A percentile compares a stretch with the other conserved stretches of the same genome.
Evolutionary conservation across 2,113 vertebrate species (phyloP).

Genomic region (Synchiropus splendidus): DNA sequence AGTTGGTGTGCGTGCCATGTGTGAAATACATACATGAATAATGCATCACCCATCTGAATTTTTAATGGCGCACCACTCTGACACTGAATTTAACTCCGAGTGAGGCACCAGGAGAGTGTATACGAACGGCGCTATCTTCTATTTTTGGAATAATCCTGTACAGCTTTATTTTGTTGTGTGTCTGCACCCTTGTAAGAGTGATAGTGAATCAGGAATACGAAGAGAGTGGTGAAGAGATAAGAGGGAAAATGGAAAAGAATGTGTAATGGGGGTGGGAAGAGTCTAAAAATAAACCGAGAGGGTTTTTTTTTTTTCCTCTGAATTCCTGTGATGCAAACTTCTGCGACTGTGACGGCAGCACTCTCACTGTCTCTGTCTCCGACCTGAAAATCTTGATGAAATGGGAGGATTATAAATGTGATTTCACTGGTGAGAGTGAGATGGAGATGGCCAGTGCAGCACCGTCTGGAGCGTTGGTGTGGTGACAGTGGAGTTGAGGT

Average conservation of each 20-base stretch:
- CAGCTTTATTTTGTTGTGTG: constrained; percentile 35
- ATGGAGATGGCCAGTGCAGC: constrained; percentile 39
- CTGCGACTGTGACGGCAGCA: no score
- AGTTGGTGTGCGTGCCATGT: constrained; percentile 30
- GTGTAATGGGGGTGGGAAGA: constrained; percentile 36
- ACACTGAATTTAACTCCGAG: constrained; percentile 38
- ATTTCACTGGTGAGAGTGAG: constrained; percentile 11
- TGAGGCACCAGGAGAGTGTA: constrained; percentile 27
- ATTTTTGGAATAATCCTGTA: constrained; percentile 41
- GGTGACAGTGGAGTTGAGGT: constrained; percentile 35
- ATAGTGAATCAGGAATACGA: constrained; percentile 31
- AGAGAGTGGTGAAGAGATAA: constrained; percentile 35
- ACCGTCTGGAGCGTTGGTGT: constrained; percentile 27
- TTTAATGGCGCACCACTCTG: constrained; percentile 42
- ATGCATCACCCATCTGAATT: constrained; percentile 46
- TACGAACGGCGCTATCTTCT: constrained; percentile 44
- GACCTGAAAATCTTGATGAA: no score
- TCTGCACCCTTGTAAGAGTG: constrained; percentile 56
- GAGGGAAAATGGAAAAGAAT: constrained; percentile 37
- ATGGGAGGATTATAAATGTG: no score
- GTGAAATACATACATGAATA: constrained; percentile 47
- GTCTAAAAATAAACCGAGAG: constrained; percentile 66
- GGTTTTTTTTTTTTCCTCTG: constrained; percentile 17
- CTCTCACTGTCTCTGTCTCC: no score
- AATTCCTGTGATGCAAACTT: constrained; percentile 44